Base-by-base conservation (phyloP, 2,113 vertebrate genomes). In the Scalopus aquaticus region DNA sequence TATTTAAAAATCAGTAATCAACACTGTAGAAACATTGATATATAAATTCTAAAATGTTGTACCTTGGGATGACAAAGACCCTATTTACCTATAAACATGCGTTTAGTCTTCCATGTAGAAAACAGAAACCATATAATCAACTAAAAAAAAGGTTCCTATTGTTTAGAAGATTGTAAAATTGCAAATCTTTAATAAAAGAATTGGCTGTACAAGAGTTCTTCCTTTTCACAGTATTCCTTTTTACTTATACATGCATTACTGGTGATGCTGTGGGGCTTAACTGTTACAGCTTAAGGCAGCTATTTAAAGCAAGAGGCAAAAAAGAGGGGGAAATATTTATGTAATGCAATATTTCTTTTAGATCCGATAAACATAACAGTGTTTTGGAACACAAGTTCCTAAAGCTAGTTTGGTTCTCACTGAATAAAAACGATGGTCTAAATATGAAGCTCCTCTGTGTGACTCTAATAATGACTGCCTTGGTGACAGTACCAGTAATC, bases 401-500 rank as follows among this genome's bases (percentile, higher is more conserved):
- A 98, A 99, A 98, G 98, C 98, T 99, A 99, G 98, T 98, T 98
- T 98, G 98, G 98, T 98, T 99, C 98, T 98, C 98, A 98, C 94
- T 96, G 98, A 98, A 98, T 98, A 98, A 98, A 79, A 98, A 98
- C 98, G 98, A 98, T 93, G 90, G 97, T 98, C 98, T 99, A 99
- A 99, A 98, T 98, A 98, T 98, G 98, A 98, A 96, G 83, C 97
- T 91, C 8, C n/a, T 88, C 96, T 69, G 65, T 88, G 89, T 90
- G 87, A 90, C 85, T 96, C 98, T 99, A 99, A 95, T 99, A 99
- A 98, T 99, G 99, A 97, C 99, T 98, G 98, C 98, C 99, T 94
- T 99, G 99, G 60, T 99, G 98, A 0, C 98, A 98, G 97, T 99
- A 99, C 84, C 99, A 99, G 98, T 99, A 99, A 96, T 99, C 99